Evolutionary conservation across 2,113 vertebrate species (phyloP).

Genomic region (Megaceryle maxima): DNA sequence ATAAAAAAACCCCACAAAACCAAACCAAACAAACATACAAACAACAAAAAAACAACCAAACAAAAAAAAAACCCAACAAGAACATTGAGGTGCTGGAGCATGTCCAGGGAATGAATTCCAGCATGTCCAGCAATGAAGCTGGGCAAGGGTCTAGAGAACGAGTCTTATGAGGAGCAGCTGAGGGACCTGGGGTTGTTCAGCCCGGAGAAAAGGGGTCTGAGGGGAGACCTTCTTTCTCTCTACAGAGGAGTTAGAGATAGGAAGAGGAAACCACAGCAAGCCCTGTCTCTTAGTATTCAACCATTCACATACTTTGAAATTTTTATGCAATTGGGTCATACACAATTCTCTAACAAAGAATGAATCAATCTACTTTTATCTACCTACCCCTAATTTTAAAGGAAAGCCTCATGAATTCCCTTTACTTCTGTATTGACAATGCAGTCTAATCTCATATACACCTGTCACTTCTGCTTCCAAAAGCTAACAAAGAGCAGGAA

Average conservation of each 20-base stretch:
- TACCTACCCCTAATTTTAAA: neutral
- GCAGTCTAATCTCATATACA: neutral
- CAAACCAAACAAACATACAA: no score
- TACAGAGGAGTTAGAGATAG: neutral
- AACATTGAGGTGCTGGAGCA: no score
- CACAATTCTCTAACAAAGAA: neutral
- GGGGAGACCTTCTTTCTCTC: no score
- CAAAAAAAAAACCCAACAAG: no score
- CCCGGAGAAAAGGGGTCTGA: no score
- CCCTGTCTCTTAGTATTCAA: neutral
- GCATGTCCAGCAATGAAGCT: no score
- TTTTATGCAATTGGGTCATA: neutral
- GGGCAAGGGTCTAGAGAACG: no score
- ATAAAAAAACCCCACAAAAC: no score
- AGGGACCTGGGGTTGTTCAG: no score
- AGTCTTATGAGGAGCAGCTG: no score
- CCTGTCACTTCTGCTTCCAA: slow-evolving; percentile 21
- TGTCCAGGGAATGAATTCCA: no score
- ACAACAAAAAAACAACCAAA: no score
- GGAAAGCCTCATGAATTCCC: neutral
- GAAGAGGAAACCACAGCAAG: neutral
- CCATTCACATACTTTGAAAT: neutral
- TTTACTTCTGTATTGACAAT: neutral
- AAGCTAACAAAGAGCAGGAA: neutral
- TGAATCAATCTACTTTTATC: neutral